Evolutionary conservation across 2,888 invertebrate genomes (phyloP), one percentile per base, ranked within the genome.

Genomic region (Furcula furcula): DNA sequence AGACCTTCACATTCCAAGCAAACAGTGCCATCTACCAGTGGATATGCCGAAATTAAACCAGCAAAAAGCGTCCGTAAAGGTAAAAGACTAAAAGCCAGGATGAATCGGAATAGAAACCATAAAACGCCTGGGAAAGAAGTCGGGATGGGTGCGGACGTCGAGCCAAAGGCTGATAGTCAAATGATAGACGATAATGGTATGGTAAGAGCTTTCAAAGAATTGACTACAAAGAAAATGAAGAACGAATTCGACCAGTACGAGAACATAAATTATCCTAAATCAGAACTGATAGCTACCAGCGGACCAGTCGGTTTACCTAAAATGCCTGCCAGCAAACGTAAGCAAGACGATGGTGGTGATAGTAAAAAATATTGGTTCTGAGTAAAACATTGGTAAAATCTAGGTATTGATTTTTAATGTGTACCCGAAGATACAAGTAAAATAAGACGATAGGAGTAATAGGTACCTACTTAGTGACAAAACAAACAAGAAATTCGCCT

Each of bases 171-270:
- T n/a, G n/a, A n/a, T n/a, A n/a, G n/a, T n/a, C n/a, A n/a, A n/a
- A n/a, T n/a, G n/a, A n/a, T n/a, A n/a, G n/a, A 5, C 1, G 26
- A 26, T 7, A 4, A 3, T 1, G 7, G 10, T 6, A 14, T 14
- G 3, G n/a, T 7, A 4, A 15, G 28, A 3, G 15, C 28, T 0
- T 4, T 18, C 4, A 16, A n/a, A 0, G 13, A 29, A 3, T 6
- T 59, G 2, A 65, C 59, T 0, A 60, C 55, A 0, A 40, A 32
- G 6, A 58, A 45, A 10, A 45, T 42, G 4, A 46, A 11, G 4
- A 39, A 29, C 0, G 67, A 65, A 11, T 65, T 67, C 13, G 67
- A 74, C 26, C 56, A 62, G 6, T 63, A 72, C 7, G 55, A 62
- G 1, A 57, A 59, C 18, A 47, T 26, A 0, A 51, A 57, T 4